These are phyloP conservation scores for Cecidostiba fungosa DNA, from an alignment of 2,888 invertebrate species.

Conservation along the genomic window DNA sequence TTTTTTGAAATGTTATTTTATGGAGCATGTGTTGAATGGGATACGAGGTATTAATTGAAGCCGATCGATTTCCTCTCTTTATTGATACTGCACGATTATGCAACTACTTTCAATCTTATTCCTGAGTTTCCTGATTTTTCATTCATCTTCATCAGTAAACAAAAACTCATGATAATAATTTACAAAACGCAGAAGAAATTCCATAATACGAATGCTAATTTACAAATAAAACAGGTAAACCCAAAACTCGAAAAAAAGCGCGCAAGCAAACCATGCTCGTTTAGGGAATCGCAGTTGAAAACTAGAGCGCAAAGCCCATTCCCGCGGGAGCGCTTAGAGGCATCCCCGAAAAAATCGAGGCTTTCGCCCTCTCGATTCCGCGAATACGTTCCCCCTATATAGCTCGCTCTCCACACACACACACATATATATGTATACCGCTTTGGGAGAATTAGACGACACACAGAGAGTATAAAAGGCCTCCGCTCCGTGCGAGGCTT, in stretches of 20 bases:
- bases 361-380: slow-evolving; percentile 56
- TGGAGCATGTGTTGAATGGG: background rate
- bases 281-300: slow-evolving; percentile 75
- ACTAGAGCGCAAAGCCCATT: slow-evolving; percentile 70
- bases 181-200: too few species aligned
- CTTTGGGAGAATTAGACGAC: slow-evolving; percentile 47
- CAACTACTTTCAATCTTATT: too few species aligned
- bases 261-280: slow-evolving; percentile 68
- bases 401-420: slow-evolving; percentile 65
- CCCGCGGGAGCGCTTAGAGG: slow-evolving; percentile 77
- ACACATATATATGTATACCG: background rate
- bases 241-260: background rate
- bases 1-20: slow-evolving; percentile 17
- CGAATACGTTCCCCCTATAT: slow-evolving; percentile 42
- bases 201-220: too few species aligned
- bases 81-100: too few species aligned
- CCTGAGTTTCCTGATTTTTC: too few species aligned
- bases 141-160: too few species aligned
- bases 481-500: slow-evolving; percentile 74
- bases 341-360: slow-evolving; percentile 66
- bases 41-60: background rate
- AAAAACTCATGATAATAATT: too few species aligned
- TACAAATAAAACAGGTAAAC: background rate
- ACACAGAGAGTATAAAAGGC: slow-evolving; percentile 66
- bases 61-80: background rate